These are phyloP conservation scores for Tadarida brasiliensis DNA, from an alignment of 2,797 vertebrate species.

Conservation along the genomic window DNA sequence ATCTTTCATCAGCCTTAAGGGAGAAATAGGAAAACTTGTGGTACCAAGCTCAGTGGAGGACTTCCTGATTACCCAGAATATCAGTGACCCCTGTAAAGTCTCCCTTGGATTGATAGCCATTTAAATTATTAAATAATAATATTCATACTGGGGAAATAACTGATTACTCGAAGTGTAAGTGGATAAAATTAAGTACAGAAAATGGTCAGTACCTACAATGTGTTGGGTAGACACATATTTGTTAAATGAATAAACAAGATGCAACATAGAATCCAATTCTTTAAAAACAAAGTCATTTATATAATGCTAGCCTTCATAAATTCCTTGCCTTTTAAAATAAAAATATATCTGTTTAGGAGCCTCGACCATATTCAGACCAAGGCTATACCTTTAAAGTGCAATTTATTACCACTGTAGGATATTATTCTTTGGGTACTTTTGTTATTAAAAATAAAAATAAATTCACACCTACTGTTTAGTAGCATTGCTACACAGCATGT, in stretches of 20 bases:
- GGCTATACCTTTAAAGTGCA: background rate
- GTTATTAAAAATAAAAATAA: background rate
- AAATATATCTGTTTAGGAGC: background rate
- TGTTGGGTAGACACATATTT: background rate
- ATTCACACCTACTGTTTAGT: background rate
- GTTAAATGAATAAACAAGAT: background rate
- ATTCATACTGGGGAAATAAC: background rate
- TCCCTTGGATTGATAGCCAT: background rate
- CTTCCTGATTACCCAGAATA: background rate
- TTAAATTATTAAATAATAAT: slow-evolving; percentile 25
- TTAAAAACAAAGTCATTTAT: background rate
- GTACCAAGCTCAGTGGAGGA: background rate
- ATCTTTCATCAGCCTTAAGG: slow-evolving; percentile 72
- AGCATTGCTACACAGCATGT: background rate
- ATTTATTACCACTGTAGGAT: background rate
- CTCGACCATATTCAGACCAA: background rate
- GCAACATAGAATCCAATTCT: background rate
- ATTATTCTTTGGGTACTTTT: background rate
- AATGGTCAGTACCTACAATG: background rate
- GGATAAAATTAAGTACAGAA: background rate
- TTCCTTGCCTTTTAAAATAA: background rate
- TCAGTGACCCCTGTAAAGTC: background rate
- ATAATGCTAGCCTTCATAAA: background rate
- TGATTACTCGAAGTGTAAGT: background rate
- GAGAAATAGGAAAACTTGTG: slow-evolving; percentile 59